Base-by-base conservation (phyloP, 1,140 invertebrate species). In the Brachionus koreanus region DNA sequence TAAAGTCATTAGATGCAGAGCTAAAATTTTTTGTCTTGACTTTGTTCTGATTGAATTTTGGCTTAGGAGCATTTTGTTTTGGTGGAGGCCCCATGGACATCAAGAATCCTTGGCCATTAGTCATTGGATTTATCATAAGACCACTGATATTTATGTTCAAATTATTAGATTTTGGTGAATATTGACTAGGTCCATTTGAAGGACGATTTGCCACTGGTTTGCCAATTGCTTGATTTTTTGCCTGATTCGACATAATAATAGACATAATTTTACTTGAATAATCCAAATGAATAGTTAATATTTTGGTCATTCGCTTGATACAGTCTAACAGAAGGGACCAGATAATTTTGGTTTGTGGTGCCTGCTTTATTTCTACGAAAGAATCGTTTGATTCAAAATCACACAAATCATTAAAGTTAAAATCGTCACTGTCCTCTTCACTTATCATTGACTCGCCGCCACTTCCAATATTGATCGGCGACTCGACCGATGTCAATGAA, bases 391-490 rank as follows among this genome's bases (percentile, higher is more conserved):
- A 35, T 16, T 79, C 76, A 33, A 61, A 57, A 37, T 79, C 76
- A 13, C 19, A 42, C 29, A 79, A 39, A 52, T 77, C 49, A 23
- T 57, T 52, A 29, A 74, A 74, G 19, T 43, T 74, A 39, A 65
- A 79, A 37, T 61, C 49, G 12, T 79, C 76, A 33, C 49, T 57
- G 49, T 57, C 49, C 49, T 79, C 76, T 43, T 79, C 76, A 25
- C 49, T 61, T 23, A 42, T 10, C 61, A 79, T 61, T 2, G 76
- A 79, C 13, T 79, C 49, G 29, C 49, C 49, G 13, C 76, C 61
- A 61, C 76, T 79, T 5, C 61, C 76, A 43, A 39, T 79, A 25
- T 39, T 61, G 1, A 33, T 16, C 16, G 69, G 25, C 6, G 69
- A 74, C 33, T 74, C 69, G 33, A 9, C 29, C 5, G 39, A 72